Base-by-base conservation (phyloP, 2,888 invertebrate genomes). In the Torymus auratus region DNA sequence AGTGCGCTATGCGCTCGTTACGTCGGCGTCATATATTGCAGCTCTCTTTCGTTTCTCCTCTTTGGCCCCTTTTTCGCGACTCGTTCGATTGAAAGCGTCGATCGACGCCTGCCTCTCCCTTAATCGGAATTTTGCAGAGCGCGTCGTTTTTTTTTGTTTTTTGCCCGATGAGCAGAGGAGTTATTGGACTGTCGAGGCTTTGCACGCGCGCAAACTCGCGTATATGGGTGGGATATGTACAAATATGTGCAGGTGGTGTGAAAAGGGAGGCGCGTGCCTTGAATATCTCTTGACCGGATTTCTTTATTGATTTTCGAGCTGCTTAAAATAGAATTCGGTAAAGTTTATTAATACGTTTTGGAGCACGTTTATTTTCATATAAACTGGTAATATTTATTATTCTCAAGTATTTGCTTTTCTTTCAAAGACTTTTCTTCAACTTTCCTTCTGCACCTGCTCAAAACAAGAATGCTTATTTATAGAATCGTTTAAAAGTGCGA, bases 281-380 rank as follows among this genome's bases (percentile, higher is more conserved):
- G 58, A 41, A 58, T 15, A 15, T 70, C 69, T 28, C 14, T 13
- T 12, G 41, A 41, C 55, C 69, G 58, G 58, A 41, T 70, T 70
- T 58, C 56, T 58, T 58, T 41, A 15, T 70, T 58, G 69, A 70
- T 58, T 70, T 13, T 17, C 41, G n/a, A 2, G 69, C 11, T 20
- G 56, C 58, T 70, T 41, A 70, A 58, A 58, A 70, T 70, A 70
- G 17, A 14, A 13, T 62, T n/a, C 17, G 15, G 23, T 23, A 0
- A 23, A 23, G 15, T n/a, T 10, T 15, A 15, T 28, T 28, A 28
- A 28, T 28, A 28, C 28, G 28, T 28, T 7, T 28, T 7, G 7
- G 7, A 28, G 28, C 28, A 28, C 28, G 28, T 28, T 28, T 28
- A 28, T 28, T 28, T 28, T 28, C 28, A 28, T 28, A 28, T 5